A percentile compares a stretch with the other conserved stretches of the same genome.
Evolutionary conservation across 2,888 invertebrate species (phyloP).

Genomic region (Entomobrya multifasciata): DNA sequence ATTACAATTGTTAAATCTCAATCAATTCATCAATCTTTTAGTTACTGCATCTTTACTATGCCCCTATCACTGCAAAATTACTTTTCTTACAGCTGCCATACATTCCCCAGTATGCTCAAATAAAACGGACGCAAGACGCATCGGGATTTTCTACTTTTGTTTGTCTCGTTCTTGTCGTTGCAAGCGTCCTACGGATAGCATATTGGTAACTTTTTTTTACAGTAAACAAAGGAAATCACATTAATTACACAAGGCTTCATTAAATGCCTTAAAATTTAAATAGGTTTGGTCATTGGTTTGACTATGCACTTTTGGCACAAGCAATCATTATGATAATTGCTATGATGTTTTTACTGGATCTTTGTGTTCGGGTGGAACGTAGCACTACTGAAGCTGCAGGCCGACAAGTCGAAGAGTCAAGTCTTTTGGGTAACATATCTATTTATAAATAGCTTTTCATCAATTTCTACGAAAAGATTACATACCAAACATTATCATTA

Average conservation of each 20-base stretch:
- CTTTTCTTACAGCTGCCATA: conserved; percentile 59
- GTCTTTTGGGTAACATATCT: conserved; percentile 40
- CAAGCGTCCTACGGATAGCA: conserved; percentile 69
- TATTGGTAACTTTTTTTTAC: conserved; percentile 74
- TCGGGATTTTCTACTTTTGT: conserved; percentile 72
- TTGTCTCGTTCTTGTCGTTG: conserved; percentile 63
- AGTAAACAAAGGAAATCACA: not conserved
- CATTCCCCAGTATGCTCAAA: conserved; percentile 75
- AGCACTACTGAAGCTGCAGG: not conserved
- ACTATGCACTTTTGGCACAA: conserved; percentile 66
- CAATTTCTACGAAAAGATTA: not conserved
- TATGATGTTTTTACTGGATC: conserved; percentile 73
- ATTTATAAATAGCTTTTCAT: not conserved
- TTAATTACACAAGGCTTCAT: too few species aligned
- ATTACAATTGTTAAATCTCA: too few species aligned
- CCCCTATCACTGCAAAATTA: too few species aligned
- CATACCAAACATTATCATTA: not conserved
- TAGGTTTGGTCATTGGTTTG: conserved; percentile 74
- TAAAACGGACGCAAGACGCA: conserved; percentile 50
- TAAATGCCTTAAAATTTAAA: too few species aligned
- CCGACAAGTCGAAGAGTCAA: conserved; percentile 19
- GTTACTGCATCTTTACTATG: too few species aligned
- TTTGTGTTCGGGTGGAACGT: conserved; percentile 65
- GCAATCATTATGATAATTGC: conserved; percentile 68
- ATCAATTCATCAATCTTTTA: not conserved